Evolutionary conservation across 1,140 invertebrate genomes (phyloP).

Genomic region (Onthophagus taurus): DNA sequence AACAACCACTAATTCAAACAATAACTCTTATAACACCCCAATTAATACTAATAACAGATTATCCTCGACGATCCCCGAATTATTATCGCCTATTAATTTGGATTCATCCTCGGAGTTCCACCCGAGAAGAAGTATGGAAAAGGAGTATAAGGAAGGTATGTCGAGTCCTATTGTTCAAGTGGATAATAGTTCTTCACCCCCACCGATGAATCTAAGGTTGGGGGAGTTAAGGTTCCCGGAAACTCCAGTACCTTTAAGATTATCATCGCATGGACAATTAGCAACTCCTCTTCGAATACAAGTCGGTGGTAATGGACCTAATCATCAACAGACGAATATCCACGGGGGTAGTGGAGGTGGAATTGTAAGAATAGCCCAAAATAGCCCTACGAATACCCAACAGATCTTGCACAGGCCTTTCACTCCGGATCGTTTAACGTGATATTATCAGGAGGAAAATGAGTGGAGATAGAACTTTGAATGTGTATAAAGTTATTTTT

Average conservation of each 20-base stretch:
- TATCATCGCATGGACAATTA: conserved; percentile 27
- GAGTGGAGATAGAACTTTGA: conserved; percentile 15
- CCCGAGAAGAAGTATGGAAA: too few species aligned
- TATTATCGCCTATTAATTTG: conserved; percentile 31
- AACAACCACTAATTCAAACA: too few species aligned
- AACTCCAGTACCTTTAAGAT: conserved; percentile 33
- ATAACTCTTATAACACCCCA: conserved; percentile 1
- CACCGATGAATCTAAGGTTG: conserved; percentile 32
- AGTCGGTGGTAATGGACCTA: conserved; percentile 20
- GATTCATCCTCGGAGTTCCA: conserved; percentile 28
- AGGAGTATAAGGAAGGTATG: conserved; percentile 20
- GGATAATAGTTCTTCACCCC: conserved; percentile 39
- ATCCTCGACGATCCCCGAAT: conserved; percentile 14
- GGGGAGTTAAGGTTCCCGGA: conserved; percentile 22
- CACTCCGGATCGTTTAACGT: conserved; percentile 43
- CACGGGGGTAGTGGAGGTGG: conserved; percentile 24
- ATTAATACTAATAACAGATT: conserved; percentile 7
- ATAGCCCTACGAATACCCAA: conserved; percentile 26
- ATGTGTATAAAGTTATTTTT: neutral
- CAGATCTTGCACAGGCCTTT: conserved; percentile 44
- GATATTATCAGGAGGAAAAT: conserved; percentile 38
- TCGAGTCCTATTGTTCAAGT: conserved; percentile 29
- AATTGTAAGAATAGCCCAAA: conserved; percentile 33
- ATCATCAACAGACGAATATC: conserved; percentile 26
- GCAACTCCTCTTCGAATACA: conserved; percentile 40